Base-by-base conservation (phyloP, 2,797 vertebrate genomes). In the Rallus crepitans region DNA sequence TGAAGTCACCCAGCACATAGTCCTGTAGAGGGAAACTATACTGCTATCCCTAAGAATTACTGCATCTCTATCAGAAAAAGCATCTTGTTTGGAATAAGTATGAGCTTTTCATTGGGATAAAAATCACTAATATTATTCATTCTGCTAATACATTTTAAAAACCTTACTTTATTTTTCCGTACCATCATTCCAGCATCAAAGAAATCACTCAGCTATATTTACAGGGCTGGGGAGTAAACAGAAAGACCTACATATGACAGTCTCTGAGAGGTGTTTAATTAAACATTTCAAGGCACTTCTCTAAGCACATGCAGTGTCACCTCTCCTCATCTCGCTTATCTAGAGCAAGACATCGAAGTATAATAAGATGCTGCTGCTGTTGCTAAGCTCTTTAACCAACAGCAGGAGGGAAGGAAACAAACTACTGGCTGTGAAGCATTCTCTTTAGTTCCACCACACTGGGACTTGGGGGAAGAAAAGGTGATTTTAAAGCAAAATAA, bases 381-480 rank as follows among this genome's bases (percentile, higher is more conserved):
- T 92, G 61, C 65, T 42, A 87, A 40, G 37, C 27, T 40, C 48
- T 82, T 87, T 64, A 95, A 77, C 40, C 0, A 7, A 77, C 53
- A 82, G 68, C 81, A 89, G 87, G 80, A 87, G 90, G 66, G 25
- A 87, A 91, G 66, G 25, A 88, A 93, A 82, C 57, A 70, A 91
- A 77, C 37, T 69, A 82, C 48, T 45, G 39, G 16, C 18, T 82
- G 31, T 71, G 91, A 92, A 42, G 82, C 82, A 89, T 52, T 85
- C 85, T 80, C 48, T 60, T 71, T 68, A 87, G 48, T 52, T 82
- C 18, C 24, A 59, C n/a, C 40, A 11, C 7, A 31, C 31, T 35
- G 27, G 27, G 59, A 83, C 52, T 89, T 73, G 30, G 13, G 16
- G 50, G 25, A 52, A 52, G 50, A 52, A 52, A 59, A 31, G 61